Percentiles rank a stretch among this genome's conserved stretches.
Conservation (phyloP, 2,888 invertebrate genomes). For the Sinopyrophorus schimmeli region DNA sequence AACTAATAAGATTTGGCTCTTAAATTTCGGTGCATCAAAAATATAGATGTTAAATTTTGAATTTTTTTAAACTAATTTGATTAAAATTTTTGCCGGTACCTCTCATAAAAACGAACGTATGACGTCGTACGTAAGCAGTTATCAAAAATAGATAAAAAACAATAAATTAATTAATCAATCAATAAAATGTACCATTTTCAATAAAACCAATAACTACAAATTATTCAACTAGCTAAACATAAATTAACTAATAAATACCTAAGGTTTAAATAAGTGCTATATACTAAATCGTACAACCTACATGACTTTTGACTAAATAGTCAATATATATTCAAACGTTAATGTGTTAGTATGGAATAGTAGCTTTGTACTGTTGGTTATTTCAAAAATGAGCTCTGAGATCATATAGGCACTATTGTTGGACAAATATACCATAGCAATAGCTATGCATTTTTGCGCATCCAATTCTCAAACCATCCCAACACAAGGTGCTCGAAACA, state of each 20-base stretch:
- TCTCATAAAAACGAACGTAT: constrained; percentile 27
- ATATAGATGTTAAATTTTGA: too few relatives aligned
- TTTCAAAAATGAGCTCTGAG: constrained; percentile 43
- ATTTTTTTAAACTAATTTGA: too few relatives aligned
- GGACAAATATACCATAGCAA: constrained; percentile 34
- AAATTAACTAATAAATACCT: constrained; percentile 49
- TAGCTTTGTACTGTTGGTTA: constrained; percentile 51
- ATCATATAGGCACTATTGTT: constrained; percentile 54
- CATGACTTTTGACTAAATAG: constrained; percentile 34
- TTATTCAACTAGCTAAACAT: constrained; percentile 40
- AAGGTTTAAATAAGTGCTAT: constrained; percentile 33
- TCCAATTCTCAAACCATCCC: too few relatives aligned
- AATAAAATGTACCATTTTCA: constrained; percentile 29
- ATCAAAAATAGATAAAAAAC: constrained; percentile 24
- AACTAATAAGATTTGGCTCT: too few relatives aligned
- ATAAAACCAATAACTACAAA: constrained; percentile 31
- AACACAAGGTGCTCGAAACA: too few relatives aligned
- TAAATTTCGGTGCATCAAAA: too few relatives aligned
- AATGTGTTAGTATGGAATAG: constrained; percentile 41
- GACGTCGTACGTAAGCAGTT: too few relatives aligned
- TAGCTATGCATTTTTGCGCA: too few relatives aligned
- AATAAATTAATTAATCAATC: constrained; percentile 23
- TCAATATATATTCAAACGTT: constrained; percentile 18
- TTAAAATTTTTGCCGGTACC: constrained; percentile 24
- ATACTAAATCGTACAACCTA: constrained; percentile 33